These are phyloP conservation scores for Drosophila sp. DNA, from an alignment of 1,140 invertebrate genomes.

Conservation along the genomic window DNA sequence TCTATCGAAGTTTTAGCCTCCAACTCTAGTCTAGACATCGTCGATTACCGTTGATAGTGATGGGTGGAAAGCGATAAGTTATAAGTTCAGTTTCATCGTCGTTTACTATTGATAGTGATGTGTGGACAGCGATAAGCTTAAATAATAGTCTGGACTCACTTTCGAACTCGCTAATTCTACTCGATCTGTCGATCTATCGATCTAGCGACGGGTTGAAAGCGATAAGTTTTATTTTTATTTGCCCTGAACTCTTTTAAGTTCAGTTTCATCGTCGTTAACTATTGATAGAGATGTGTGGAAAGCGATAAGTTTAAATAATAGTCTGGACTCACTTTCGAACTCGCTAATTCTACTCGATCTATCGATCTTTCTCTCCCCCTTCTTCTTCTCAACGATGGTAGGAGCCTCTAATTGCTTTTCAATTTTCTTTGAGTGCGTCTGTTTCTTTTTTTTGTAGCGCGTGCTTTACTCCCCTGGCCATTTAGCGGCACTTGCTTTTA, in stretches of 20 bases:
- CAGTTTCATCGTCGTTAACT: too few species aligned
- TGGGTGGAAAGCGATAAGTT: neutral
- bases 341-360: slow-evolving; percentile 17
- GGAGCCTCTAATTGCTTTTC: slow-evolving; percentile 60
- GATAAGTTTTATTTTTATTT: too few species aligned
- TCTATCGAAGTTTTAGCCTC: too few species aligned
- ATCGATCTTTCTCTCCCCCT: neutral
- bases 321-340: neutral
- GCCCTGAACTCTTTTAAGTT: too few species aligned
- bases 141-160: too few species aligned
- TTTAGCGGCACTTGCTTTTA: slow-evolving; percentile 79
- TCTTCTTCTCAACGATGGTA: neutral
- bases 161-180: neutral
- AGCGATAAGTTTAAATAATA: too few species aligned
- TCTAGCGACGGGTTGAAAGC: neutral
- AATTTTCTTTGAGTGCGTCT: slow-evolving; percentile 38
- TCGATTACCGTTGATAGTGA: neutral
- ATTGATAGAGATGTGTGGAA: neutral
- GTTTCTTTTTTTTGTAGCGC: slow-evolving; percentile 51
- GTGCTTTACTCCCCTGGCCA: slow-evolving; percentile 66
- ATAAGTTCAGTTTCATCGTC: too few species aligned
- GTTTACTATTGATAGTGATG: neutral
- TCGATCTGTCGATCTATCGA: too few species aligned
- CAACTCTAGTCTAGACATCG: too few species aligned
- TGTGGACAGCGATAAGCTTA: neutral